Conservation (phyloP, 64 coral and sea anemone species). For the Astreopora myriophthalma region DNA sequence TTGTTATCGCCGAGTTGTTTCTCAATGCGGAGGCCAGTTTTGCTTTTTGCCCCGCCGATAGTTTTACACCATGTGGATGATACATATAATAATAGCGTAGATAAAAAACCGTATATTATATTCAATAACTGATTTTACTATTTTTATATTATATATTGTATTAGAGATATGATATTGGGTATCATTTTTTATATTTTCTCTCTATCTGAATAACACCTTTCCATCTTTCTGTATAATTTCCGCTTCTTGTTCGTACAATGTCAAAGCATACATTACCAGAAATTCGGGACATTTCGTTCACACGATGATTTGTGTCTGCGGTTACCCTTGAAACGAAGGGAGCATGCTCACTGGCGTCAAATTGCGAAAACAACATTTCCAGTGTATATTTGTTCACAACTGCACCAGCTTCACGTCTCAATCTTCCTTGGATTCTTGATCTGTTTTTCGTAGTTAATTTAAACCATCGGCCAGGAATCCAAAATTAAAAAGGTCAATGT, state of each 20-base stretch:
- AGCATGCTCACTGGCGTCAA: too few species aligned
- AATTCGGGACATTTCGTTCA: too few species aligned
- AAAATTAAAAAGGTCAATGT: too few species aligned
- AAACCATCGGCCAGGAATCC: too few species aligned
- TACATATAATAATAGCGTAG: neutral
- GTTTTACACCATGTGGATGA: neutral
- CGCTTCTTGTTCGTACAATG: neutral
- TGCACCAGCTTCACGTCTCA: too few species aligned
- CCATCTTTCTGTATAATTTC: neutral
- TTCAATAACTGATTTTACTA: neutral
- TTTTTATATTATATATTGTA: too few species aligned
- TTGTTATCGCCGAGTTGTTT: neutral
- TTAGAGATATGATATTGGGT: neutral
- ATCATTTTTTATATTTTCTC: neutral
- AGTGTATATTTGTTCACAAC: too few species aligned
- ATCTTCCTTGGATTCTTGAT: too few species aligned
- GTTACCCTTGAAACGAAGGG: too few species aligned
- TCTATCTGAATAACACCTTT: neutral
- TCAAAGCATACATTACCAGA: neutral
- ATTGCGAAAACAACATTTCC: too few species aligned
- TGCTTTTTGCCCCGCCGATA: neutral
- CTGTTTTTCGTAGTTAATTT: too few species aligned
- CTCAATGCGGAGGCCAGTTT: neutral
- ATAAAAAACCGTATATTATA: neutral
- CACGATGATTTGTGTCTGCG: too few species aligned